phyloP scores from a whole-genome alignment of 2,888 invertebrate species.

The Prionchulus punctatus region DNA sequence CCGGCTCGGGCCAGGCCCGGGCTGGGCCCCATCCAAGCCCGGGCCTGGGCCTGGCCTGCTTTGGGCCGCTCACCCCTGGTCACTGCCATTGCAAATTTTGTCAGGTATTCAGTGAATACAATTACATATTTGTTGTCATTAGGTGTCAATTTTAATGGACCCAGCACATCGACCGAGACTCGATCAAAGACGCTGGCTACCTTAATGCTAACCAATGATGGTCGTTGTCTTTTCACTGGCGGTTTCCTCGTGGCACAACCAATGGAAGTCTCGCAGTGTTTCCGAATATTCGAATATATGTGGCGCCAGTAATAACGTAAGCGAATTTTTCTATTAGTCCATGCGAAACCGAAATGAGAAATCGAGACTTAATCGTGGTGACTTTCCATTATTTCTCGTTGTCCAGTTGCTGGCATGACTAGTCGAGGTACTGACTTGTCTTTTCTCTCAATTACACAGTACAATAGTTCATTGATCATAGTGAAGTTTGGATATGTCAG shows the following conservation, averaged over 20 bases:
- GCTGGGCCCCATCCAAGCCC: too few species aligned
- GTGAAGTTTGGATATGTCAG: background rate
- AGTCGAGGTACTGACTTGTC: background rate
- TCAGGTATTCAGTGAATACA: background rate
- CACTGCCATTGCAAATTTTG: background rate
- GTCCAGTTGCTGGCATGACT: background rate
- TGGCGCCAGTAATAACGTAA: background rate
- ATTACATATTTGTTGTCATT: background rate
- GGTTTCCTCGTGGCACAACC: background rate
- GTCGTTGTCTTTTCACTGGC: background rate
- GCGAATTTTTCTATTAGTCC: background rate
- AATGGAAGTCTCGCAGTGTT: background rate
- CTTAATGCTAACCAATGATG: background rate
- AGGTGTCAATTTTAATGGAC: background rate
- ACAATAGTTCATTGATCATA: background rate
- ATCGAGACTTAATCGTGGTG: background rate
- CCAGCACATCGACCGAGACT: background rate
- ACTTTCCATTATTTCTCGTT: background rate
- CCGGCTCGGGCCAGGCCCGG: too few species aligned
- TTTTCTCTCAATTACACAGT: background rate
- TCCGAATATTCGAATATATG: background rate
- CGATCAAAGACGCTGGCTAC: background rate
- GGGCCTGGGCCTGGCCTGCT: too few species aligned
- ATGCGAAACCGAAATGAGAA: background rate
- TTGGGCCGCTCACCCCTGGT: too few species aligned